Base-by-base conservation (phyloP, 2,113 vertebrate species). In the Tyrannus savana region DNA sequence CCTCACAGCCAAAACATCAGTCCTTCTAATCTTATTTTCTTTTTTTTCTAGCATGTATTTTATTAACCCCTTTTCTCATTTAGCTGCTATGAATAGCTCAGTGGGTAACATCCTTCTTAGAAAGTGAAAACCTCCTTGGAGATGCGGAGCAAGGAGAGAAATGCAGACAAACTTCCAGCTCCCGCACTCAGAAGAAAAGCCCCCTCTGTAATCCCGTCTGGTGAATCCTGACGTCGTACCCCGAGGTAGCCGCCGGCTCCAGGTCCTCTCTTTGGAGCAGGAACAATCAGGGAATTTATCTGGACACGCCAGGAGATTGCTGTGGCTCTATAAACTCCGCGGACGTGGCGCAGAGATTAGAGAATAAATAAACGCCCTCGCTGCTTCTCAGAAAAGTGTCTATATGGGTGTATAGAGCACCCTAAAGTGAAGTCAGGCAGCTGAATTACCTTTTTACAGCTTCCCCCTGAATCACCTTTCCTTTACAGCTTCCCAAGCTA, bases 31-130 rank as follows among this genome's bases (percentile, higher is more conserved):
- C 96, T 97, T 94, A 97, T 97, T 97, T 98, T 98, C 97, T 96
- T 96, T 98, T 96, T 98, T 94, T 97, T 96, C 95, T 69, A 93
- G 94, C 96, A 87, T 97, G 97, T 95, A 94, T 97, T 98, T 98
- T 98, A 98, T 97, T 97, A 98, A 97, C 97, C 96, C 96, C 96
- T 97, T 98, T 98, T 98, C 97, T 98, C 97, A 97, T 98, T 98
- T 98, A 97, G 93, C 88, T 84, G 9, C 76, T 93, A 53, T 98
- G 97, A 98, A 98, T 97, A 97, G 98, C 98, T 97, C 98, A 97
- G 98, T 98, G 97, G 98, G 97, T 95, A 94, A 97, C 96, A 96
- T 97, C 97, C 96, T 97, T 97, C 97, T 98, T 73, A 97, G 96
- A 96, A 95, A 97, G 97, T 87, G 95, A 95, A 95, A 96, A 93